These are phyloP conservation scores for Acropora tenuis DNA, from an alignment of 64 coral and sea anemone species.

Conservation along the genomic window DNA sequence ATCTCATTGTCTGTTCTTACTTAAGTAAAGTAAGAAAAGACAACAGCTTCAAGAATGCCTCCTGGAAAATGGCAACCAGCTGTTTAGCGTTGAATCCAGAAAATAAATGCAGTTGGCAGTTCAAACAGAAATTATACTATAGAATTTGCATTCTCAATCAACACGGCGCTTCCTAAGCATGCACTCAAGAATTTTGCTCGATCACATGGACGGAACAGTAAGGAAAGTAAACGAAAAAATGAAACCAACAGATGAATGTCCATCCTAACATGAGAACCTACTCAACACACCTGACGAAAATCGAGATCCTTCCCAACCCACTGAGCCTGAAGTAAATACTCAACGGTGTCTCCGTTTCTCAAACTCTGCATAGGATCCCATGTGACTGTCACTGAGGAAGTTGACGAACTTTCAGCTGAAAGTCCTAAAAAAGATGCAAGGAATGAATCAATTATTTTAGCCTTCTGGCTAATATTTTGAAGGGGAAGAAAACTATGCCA, in stretches of 20 bases:
- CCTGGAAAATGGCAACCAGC: neutral
- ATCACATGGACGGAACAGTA: too few relatives aligned
- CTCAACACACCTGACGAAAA: constrained; percentile 67
- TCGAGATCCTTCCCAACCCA: constrained; percentile 72
- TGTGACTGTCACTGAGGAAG: constrained; percentile 44
- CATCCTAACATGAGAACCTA: neutral
- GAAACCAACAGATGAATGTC: neutral
- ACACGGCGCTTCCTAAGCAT: too few relatives aligned
- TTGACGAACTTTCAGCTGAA: constrained; percentile 29
- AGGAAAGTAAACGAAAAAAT: neutral
- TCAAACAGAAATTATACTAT: neutral
- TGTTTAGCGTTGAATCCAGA: neutral
- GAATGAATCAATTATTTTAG: neutral
- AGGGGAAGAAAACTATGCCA: too few relatives aligned
- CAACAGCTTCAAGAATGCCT: neutral
- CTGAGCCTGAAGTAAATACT: constrained; percentile 86
- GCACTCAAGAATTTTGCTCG: too few relatives aligned
- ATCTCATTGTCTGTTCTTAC: too few relatives aligned
- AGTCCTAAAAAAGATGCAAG: constrained; percentile 42
- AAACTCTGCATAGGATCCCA: constrained; percentile 74
- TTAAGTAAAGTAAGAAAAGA: neutral
- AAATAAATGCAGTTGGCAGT: neutral
- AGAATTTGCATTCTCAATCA: neutral
- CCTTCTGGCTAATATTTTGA: too few relatives aligned
- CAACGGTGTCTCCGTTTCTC: constrained; percentile 65